Percentiles rank a stretch among this genome's conserved stretches.
These are phyloP conservation scores for Troides oblongomaculatus DNA, from an alignment of 2,888 invertebrate species.

Conservation along the genomic window DNA sequence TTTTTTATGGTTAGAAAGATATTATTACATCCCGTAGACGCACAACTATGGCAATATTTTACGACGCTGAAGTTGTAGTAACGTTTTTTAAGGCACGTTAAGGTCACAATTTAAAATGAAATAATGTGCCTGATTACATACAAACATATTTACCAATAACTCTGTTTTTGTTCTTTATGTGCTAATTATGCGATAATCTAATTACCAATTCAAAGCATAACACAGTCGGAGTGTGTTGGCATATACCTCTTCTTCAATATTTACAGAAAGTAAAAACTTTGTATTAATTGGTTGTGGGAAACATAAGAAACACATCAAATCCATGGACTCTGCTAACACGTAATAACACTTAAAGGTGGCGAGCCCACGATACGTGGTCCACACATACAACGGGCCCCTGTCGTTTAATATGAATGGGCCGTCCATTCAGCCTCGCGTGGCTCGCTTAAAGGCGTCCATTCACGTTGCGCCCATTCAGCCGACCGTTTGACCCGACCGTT, in stretches of 20 bases:
- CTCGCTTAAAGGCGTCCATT: slow-evolving; percentile 48
- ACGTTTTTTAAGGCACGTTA: too few species aligned
- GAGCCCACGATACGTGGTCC: slow-evolving; percentile 32
- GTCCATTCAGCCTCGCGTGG: slow-evolving; percentile 45
- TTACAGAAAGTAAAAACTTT: too few species aligned
- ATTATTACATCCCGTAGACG: background rate
- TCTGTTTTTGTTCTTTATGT: too few species aligned
- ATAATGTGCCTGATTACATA: too few species aligned
- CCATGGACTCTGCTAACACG: slow-evolving; percentile 29
- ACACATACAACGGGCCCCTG: slow-evolving; percentile 36
- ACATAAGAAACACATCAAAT: background rate
- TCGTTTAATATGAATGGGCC: slow-evolving; percentile 44
- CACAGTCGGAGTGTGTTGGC: too few species aligned
- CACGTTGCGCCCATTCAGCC: slow-evolving; percentile 43
- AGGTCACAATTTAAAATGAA: too few species aligned
- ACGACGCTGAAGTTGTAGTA: too few species aligned
- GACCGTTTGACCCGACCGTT: slow-evolving; percentile 36
- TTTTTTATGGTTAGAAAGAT: slow-evolving; percentile 26
- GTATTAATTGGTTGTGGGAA: background rate
- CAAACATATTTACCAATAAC: too few species aligned
- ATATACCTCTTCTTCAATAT: too few species aligned
- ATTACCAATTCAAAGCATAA: too few species aligned
- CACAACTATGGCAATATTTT: background rate
- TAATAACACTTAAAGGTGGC: slow-evolving; percentile 28
- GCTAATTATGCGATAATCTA: too few species aligned